phyloP scores from a whole-genome alignment of 2,888 invertebrate species.

The Perdita meconis region DNA sequence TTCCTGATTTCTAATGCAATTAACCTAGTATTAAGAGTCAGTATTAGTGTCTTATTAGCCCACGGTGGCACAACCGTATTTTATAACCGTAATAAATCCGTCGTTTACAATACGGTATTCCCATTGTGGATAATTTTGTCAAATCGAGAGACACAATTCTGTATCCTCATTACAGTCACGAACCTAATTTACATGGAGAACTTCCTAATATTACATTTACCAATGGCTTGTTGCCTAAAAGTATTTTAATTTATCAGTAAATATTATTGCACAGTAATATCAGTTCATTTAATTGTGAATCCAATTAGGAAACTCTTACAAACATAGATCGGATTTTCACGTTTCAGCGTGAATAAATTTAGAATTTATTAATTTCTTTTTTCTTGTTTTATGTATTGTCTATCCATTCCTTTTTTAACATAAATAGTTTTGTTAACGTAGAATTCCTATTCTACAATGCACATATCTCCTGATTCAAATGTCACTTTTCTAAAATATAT shows the following conservation, averaged over 20 bases:
- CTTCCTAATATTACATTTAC: background rate
- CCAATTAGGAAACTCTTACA: too few species aligned
- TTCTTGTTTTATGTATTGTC: too few species aligned
- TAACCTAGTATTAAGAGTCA: conserved; percentile 39
- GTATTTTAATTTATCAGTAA: background rate
- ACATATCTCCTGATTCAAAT: too few species aligned
- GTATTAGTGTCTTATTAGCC: conserved; percentile 45
- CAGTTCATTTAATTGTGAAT: conserved; percentile 1
- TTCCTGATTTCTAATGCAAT: conserved; percentile 58
- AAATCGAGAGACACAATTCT: background rate
- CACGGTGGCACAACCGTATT: background rate
- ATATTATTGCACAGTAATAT: background rate
- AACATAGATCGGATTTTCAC: too few species aligned
- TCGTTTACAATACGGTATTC: background rate
- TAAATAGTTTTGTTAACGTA: too few species aligned
- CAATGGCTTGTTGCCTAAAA: background rate
- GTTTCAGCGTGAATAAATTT: too few species aligned
- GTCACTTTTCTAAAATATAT: too few species aligned
- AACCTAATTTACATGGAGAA: background rate
- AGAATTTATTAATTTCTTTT: too few species aligned
- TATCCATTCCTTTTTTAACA: too few species aligned
- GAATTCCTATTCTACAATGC: too few species aligned
- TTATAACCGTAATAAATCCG: background rate
- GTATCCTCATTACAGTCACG: background rate
- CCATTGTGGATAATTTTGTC: background rate